Percentiles rank a stretch among this genome's conserved stretches.
phyloP scores from a whole-genome alignment of 2,797 vertebrate genomes.

The Neosilurus hyrtlii region DNA sequence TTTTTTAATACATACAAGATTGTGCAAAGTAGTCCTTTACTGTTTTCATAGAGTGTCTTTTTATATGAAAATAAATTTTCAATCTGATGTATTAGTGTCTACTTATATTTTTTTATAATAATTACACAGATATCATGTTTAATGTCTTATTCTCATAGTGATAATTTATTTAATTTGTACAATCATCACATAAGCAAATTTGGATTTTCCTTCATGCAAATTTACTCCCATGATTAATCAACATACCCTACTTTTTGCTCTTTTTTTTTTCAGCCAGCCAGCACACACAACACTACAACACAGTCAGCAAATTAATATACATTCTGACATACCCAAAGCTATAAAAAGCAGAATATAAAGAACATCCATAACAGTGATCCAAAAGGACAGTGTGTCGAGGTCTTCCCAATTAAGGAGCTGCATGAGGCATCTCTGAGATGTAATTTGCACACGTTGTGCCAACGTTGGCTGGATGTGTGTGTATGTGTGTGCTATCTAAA shows the following conservation, averaged over 20 bases:
- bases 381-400: neutral
- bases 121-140: neutral
- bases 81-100: constrained; percentile 65
- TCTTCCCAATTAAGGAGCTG: constrained; percentile 14
- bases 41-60: constrained; percentile 82
- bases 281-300: neutral
- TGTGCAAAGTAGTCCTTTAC: constrained; percentile 80
- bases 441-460: constrained; percentile 2
- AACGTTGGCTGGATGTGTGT: neutral
- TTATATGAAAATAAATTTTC: constrained; percentile 83
- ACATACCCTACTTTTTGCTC: neutral
- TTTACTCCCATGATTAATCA: neutral
- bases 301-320: constrained; percentile 5
- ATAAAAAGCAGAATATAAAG: constrained; percentile 2
- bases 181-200: neutral
- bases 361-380: constrained; percentile 12
- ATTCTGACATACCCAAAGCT: neutral
- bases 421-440: constrained; percentile 8
- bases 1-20: constrained; percentile 78
- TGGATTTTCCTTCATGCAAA: neutral
- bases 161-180: neutral
- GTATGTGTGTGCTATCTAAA: neutral
- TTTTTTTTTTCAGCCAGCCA: neutral
- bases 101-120: constrained; percentile 27
- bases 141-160: too few relatives aligned